Evolutionary conservation across 2,888 invertebrate species (phyloP), one percentile per base, ranked within the genome.

Genomic region (Crossocerus cetratus): DNA sequence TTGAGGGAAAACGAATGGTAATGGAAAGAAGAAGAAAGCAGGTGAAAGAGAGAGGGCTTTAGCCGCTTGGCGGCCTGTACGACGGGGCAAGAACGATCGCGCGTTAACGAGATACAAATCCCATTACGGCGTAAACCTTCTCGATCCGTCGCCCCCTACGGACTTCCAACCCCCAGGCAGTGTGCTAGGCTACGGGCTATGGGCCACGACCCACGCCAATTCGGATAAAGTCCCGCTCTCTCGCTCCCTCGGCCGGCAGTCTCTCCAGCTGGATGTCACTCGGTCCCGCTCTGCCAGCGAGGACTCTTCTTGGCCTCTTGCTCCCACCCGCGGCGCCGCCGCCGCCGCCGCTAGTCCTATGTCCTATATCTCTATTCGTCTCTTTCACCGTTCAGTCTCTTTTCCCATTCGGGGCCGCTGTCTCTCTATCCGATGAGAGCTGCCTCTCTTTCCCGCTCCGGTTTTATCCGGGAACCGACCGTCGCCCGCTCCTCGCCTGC

Each of bases 21-120:
- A 76, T 64, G 65, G 64, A 73, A 67, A 74, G 70, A 55, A 68
- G 70, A 69, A 68, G 65, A 63, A 13, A 42, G 64, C 4, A 18
- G 16, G 23, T 23, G 58, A 69, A 69, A 70, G 57, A 69, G 42
- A 59, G 69, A 69, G 57, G 75, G 66, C 69, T 69, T 73, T 65
- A 77, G 74, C 74, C 80, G 80, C 72, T 85, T 77, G 85, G 80
- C 78, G 82, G 84, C 80, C 84, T 86, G 86, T 84, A 85, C 82
- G 81, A 82, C 81, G 84, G 82, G 80, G 85, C 86, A 87, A 88
- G 89, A 88, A 90, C 89, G 89, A 89, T 89, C 87, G 89, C 88
- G 87, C 89, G 89, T 89, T 90, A 90, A 90, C 90, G 89, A 90
- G 90, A 90, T 90, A 90, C 89, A 90, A 90, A 90, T 90, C 90